Conservation (phyloP, 2,888 invertebrate species). For the Kryphioiulus occultus region DNA sequence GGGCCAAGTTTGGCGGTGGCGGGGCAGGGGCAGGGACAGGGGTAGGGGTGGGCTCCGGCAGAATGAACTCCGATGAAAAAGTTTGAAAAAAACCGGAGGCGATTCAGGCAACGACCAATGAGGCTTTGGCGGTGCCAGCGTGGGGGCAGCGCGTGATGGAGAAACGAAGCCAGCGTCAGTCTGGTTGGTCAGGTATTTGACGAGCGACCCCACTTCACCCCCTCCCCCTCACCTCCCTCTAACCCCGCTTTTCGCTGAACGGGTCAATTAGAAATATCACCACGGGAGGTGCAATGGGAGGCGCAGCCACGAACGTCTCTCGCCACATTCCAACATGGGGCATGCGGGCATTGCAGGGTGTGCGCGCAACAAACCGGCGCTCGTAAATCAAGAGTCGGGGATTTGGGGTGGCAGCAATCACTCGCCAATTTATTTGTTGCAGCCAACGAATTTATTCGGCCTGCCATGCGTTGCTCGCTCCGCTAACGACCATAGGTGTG, state of each 20-base stretch:
- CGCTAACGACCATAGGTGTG: constrained; percentile 39
- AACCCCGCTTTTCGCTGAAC: not conserved
- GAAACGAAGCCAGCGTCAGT: not conserved
- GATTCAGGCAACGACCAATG: constrained; percentile 1
- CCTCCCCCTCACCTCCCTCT: no score
- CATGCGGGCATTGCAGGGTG: no score
- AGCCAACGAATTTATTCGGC: constrained; percentile 51
- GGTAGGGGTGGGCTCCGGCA: no score
- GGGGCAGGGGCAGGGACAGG: no score
- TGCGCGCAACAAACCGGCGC: constrained; percentile 31
- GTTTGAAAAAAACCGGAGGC: not conserved
- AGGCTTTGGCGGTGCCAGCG: constrained; percentile 31
- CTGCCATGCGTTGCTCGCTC: constrained; percentile 37
- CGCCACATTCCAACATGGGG: constrained; percentile 48
- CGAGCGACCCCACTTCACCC: constrained; percentile 32
- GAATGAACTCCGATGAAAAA: not conserved
- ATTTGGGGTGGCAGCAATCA: constrained; percentile 45
- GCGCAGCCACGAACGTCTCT: constrained; percentile 38
- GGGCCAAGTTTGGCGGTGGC: not conserved
- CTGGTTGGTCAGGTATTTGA: constrained; percentile 7
- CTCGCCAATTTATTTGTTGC: constrained; percentile 52
- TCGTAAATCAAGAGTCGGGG: constrained; percentile 47
- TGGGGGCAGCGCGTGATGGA: constrained; percentile 9
- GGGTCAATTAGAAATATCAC: constrained; percentile 52
- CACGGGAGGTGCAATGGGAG: constrained; percentile 49